Evolutionary conservation across 2,888 invertebrate species (phyloP).

Genomic region (Patella pellucida): DNA sequence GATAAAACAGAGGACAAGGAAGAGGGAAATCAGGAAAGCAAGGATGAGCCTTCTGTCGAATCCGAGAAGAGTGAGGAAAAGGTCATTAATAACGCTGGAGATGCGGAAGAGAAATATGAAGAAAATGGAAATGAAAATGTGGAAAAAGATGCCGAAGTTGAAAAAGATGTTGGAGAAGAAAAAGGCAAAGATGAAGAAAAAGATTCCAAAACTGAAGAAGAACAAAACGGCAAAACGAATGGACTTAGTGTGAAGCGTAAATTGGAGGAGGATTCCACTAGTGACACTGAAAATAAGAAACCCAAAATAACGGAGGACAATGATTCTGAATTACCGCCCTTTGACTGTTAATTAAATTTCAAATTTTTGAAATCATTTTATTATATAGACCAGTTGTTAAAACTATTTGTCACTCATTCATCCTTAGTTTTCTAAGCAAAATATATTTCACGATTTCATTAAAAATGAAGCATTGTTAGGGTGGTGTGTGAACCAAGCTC

Average conservation of each 20-base stretch:
- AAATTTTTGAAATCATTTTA: no score
- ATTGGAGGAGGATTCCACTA: neutral
- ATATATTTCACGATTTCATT: no score
- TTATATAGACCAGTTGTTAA: no score
- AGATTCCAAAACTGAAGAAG: neutral
- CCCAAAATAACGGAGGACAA: neutral
- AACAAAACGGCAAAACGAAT: neutral
- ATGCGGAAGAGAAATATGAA: neutral
- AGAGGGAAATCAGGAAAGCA: neutral
- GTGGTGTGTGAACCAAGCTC: no score
- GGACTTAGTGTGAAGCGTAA: neutral
- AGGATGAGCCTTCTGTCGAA: no score
- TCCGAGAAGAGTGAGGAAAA: no score
- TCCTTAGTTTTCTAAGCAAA: no score
- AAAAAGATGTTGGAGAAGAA: neutral
- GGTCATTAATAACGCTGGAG: neutral
- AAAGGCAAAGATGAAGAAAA: neutral
- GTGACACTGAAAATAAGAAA: neutral
- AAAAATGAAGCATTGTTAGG: no score
- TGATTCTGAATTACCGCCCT: neutral
- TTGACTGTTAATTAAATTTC: neutral
- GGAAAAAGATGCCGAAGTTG: neutral
- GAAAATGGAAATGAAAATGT: neutral
- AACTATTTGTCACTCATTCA: no score
- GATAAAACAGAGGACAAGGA: neutral